phyloP scores from a whole-genome alignment of 2,888 invertebrate species.

The Cyclophora punctaria region DNA sequence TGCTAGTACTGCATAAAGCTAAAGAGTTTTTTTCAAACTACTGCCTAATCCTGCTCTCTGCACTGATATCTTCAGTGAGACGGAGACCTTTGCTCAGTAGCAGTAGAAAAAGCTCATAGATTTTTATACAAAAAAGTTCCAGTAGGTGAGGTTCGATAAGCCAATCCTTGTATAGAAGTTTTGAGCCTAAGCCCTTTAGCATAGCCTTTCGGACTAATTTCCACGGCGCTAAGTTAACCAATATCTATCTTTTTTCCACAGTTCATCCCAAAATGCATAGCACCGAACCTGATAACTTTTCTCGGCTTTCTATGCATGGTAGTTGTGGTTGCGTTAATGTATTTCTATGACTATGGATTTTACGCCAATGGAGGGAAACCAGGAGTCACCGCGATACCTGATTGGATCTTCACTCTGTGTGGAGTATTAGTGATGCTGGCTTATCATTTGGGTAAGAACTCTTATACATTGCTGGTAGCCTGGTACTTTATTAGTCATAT shows the following conservation, averaged over 20 bases:
- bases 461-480: neutral
- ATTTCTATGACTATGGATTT: constrained; percentile 89
- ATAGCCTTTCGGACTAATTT: too few relatives aligned
- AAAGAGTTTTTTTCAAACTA: too few relatives aligned
- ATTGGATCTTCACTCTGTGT: constrained; percentile 88
- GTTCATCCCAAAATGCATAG: constrained; percentile 94
- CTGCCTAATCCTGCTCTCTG: too few relatives aligned
- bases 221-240: neutral
- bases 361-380: constrained; percentile 51
- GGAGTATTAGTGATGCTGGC: constrained; percentile 92
- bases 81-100: too few relatives aligned
- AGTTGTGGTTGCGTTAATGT: constrained; percentile 83
- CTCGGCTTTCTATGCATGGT: constrained; percentile 95
- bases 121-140: too few relatives aligned
- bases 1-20: too few relatives aligned
- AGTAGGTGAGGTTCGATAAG: too few relatives aligned
- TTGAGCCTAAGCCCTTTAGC: too few relatives aligned
- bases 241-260: constrained; percentile 67
- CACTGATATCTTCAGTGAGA: too few relatives aligned
- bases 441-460: constrained; percentile 90
- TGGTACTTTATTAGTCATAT: too few relatives aligned
- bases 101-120: too few relatives aligned
- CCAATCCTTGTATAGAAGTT: too few relatives aligned
- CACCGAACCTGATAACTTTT: constrained; percentile 96
- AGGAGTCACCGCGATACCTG: constrained; percentile 74